Base-by-base conservation (phyloP, 2,888 invertebrate genomes). In the Drosophila acutilabella region DNA sequence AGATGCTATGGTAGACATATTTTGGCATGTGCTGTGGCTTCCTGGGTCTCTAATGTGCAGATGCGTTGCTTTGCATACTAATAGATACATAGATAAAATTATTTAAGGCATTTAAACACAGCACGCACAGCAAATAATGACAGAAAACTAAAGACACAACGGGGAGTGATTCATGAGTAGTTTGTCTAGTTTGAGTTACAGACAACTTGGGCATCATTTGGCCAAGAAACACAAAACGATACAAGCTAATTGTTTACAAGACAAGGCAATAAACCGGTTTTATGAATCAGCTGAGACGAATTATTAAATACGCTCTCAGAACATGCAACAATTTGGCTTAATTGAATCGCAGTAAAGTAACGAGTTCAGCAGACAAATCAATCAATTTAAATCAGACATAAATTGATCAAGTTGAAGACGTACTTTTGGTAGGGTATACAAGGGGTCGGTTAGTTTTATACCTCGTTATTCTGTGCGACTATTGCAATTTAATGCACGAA, bases 21-120 rank as follows among this genome's bases (percentile, higher is more conserved):
- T 44, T 72, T 77, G 75, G 75, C 75, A 67, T 75, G 78, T 75
- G 75, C 78, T 64, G 77, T 23, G 51, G 83, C 74, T 83, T 87
- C 82, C 82, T 83, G 82, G 69, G 69, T 74, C 45, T 64, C 60
- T 51, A 65, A 57, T 70, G 71, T 51, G 48, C 44, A 53, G 51
- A 36, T 44, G 45, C 60, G 59, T 38, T 58, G 81, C 81, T 78
- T 73, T 81, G 82, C 85, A 87, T 83, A 81, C 82, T 85, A 83
- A 83, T 83, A 51, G 48, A 14, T 13, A 36, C 13, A 36, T 36
- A 51, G 59, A 78, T 60, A 50, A 68, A 62, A 53, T 8, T 72
- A 70, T 71, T 69, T 71, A 38, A 71, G 80, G 64, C 74, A 86
- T 71, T 83, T 80, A 83, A 30, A 83, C 74, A 66, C 58, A 58